Percentiles rank a stretch among this genome's conserved stretches.
phyloP scores from a whole-genome alignment of 2,797 vertebrate genomes.

The Scolopax rusticola region DNA sequence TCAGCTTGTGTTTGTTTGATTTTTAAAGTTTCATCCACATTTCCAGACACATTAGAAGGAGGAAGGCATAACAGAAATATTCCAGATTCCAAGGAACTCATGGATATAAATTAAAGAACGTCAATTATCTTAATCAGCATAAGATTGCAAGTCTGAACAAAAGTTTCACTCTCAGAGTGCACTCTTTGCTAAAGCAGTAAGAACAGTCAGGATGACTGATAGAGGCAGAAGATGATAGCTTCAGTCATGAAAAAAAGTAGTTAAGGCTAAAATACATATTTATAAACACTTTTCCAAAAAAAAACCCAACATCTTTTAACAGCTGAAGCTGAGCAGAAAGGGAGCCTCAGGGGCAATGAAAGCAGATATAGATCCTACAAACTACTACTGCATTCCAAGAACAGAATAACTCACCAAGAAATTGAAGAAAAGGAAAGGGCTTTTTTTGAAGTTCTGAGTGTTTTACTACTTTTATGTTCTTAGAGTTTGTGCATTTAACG shows the following conservation, averaged over 20 bases:
- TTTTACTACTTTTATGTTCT: neutral
- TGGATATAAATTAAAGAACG: neutral
- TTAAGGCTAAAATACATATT: neutral
- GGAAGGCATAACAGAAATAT: neutral
- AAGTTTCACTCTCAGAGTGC: neutral
- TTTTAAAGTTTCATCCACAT: neutral
- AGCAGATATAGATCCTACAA: neutral
- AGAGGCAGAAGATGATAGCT: neutral
- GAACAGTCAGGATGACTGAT: neutral
- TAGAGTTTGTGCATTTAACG: neutral
- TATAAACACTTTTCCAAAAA: neutral
- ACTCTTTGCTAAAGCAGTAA: neutral
- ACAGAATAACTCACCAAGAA: neutral
- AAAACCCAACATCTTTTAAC: neutral
- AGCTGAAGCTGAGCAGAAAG: neutral
- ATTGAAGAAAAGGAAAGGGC: fast-evolving
- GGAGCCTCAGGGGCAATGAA: neutral
- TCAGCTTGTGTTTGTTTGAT: neutral
- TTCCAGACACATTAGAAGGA: neutral
- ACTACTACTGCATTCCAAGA: neutral
- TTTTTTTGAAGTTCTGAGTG: neutral
- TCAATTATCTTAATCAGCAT: neutral
- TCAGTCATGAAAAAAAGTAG: neutral
- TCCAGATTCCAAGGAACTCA: neutral
- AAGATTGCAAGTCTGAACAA: neutral